Percentiles rank a stretch among this genome's conserved stretches.
Evolutionary conservation across 2,888 invertebrate genomes (phyloP).

Genomic region (Hemaris fuciformis): DNA sequence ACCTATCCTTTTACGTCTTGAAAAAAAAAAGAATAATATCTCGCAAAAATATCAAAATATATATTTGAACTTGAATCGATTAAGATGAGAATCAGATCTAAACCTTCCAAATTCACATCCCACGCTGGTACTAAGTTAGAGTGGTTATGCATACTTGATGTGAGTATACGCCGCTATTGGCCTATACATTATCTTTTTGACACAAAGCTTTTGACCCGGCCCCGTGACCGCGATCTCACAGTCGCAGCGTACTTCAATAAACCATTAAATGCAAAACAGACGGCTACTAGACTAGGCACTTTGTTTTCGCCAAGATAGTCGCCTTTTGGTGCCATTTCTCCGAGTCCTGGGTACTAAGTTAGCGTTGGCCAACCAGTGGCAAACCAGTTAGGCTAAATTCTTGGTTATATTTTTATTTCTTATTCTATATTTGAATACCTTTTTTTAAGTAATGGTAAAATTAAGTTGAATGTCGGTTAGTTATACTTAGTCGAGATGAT

Average conservation of each 20-base stretch:
- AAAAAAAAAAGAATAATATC: no score
- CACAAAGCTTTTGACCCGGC: background rate
- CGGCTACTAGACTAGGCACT: slow-evolving; percentile 49
- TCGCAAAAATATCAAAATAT: no score
- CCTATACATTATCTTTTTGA: background rate
- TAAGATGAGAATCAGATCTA: background rate
- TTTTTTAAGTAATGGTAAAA: no score
- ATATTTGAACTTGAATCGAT: no score
- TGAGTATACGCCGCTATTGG: background rate
- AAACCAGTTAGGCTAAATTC: no score
- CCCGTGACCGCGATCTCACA: slow-evolving; percentile 1
- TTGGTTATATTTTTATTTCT: no score
- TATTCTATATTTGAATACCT: no score
- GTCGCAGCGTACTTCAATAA: background rate
- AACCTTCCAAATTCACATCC: background rate
- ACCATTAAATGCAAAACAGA: slow-evolving; percentile 11
- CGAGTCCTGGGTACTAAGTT: no score
- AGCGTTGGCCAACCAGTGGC: no score
- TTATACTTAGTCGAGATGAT: no score
- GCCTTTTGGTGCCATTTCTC: background rate
- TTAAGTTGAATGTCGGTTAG: no score
- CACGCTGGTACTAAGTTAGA: background rate
- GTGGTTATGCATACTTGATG: background rate
- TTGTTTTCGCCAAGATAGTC: background rate
- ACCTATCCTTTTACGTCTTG: no score